Conservation (phyloP, 2,797 vertebrate species). For the Pempheris klunzingeri region DNA sequence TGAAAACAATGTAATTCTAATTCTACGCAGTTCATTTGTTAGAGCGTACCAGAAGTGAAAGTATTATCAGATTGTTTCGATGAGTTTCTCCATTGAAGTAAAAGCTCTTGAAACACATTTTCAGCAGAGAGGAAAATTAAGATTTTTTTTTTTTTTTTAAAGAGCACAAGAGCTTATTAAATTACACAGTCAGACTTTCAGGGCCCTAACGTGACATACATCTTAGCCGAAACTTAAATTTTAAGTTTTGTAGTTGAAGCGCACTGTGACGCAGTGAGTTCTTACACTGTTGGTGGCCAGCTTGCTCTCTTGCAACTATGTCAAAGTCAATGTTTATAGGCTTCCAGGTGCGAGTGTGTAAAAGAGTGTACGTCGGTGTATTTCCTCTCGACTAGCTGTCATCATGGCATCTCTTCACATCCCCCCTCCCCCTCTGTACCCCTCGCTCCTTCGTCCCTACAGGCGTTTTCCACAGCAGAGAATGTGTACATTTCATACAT, state of each 20-base stretch:
- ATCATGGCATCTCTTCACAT: conserved; percentile 1
- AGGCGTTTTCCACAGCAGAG: conserved; percentile 28
- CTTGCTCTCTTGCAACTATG: neutral
- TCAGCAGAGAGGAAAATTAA: neutral
- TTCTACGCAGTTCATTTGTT: too few species aligned
- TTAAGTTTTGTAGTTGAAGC: neutral
- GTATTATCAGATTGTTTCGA: too few species aligned
- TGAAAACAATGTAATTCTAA: too few species aligned
- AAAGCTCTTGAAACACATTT: neutral
- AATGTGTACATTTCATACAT: conserved; percentile 6
- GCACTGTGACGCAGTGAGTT: too few species aligned
- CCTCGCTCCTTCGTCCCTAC: neutral
- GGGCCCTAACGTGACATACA: neutral
- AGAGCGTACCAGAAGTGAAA: too few species aligned
- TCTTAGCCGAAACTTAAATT: neutral
- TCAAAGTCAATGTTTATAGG: neutral
- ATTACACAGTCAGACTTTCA: neutral
- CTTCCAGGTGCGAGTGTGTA: conserved; percentile 19
- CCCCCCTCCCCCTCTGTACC: neutral
- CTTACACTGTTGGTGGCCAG: neutral
- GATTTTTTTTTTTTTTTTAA: conserved; percentile 18
- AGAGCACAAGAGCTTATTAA: neutral
- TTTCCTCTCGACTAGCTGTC: conserved; percentile 11
- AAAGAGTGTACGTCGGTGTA: neutral
- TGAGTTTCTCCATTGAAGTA: neutral